A percentile compares a stretch with the other conserved stretches of the same genome.
Conservation (phyloP, 2,797 vertebrate species). For the Tokudaia muenninki region DNA sequence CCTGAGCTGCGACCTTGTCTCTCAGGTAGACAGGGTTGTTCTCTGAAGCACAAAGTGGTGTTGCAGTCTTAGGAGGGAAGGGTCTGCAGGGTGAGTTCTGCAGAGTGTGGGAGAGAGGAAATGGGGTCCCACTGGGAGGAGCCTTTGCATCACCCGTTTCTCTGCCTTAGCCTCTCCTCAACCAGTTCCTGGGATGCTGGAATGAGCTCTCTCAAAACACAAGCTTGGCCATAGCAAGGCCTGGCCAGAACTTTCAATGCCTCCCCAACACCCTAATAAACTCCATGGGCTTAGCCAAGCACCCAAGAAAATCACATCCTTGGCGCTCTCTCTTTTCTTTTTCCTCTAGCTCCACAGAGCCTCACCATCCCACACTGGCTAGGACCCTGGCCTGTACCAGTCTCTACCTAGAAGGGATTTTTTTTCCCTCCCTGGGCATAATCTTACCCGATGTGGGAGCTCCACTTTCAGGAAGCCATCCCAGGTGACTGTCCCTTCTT, state of each 20-base stretch:
- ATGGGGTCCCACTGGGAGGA: background rate
- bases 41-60: background rate
- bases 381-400: background rate
- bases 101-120: background rate
- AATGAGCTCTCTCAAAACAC: background rate
- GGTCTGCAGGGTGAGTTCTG: background rate
- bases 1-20: background rate
- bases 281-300: background rate
- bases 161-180: background rate
- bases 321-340: background rate
- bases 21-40: background rate
- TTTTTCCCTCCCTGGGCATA: background rate
- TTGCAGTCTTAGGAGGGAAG: background rate
- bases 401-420: background rate
- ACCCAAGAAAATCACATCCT: background rate
- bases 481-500: background rate
- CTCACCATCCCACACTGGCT: background rate
- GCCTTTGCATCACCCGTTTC: too few relatives aligned
- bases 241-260: background rate
- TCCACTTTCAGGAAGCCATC: background rate
- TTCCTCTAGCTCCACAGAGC: background rate
- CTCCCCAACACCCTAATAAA: background rate
- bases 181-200: background rate
- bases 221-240: background rate
- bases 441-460: background rate